Percentiles rank a stretch among this genome's conserved stretches.
Conservation (phyloP, 2,113 vertebrate species). For the Ciconia boyciana region DNA sequence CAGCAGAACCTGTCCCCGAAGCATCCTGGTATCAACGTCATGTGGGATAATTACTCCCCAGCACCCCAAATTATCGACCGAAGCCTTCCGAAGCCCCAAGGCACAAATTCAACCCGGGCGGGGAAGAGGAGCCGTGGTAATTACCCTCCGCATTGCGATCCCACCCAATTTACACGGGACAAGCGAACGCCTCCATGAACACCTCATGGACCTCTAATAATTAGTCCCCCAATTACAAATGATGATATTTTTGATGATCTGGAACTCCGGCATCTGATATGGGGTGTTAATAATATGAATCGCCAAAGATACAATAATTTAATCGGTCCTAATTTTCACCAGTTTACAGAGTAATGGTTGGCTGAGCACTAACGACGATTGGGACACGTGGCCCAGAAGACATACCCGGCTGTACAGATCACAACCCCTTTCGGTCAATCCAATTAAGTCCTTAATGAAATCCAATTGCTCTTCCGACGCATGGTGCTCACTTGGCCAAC, state of each 20-base stretch:
- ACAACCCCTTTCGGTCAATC: rapidly evolving
- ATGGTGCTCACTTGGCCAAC: neutral
- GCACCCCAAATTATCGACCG: neutral
- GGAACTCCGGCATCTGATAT: neutral
- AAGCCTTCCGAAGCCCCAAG: neutral
- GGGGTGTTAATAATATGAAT: rapidly evolving
- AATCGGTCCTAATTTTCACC: rapidly evolving
- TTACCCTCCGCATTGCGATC: rapidly evolving
- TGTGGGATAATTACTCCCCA: neutral
- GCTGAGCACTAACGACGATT: neutral
- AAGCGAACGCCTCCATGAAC: too few relatives aligned
- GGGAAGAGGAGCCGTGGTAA: neutral
- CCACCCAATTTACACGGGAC: rapidly evolving
- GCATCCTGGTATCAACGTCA: neutral
- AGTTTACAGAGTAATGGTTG: neutral
- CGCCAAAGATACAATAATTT: rapidly evolving
- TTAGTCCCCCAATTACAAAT: neutral
- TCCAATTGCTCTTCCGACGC: neutral
- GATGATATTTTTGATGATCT: rapidly evolving
- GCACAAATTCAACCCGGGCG: rapidly evolving
- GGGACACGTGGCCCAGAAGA: neutral
- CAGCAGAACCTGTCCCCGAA: neutral
- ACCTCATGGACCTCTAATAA: neutral
- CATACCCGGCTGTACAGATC: rapidly evolving
- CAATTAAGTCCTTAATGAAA: neutral